A percentile compares a stretch with the other conserved stretches of the same genome.
Conservation (phyloP, 2,888 invertebrate species). For the Spodoptera exigua region DNA sequence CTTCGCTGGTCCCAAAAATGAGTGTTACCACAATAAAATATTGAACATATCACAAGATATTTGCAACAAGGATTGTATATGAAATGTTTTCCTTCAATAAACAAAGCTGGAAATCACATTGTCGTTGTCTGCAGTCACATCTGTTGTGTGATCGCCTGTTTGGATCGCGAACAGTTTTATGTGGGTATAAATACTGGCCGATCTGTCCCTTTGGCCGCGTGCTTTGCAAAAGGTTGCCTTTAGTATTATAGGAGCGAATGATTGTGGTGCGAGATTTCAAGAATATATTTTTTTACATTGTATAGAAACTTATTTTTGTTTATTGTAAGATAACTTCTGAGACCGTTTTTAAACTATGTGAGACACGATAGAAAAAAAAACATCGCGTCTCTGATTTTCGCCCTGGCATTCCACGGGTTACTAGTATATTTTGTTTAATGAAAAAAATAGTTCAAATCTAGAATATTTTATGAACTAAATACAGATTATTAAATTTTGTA, state of each 20-base stretch:
- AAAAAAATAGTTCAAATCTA: no score
- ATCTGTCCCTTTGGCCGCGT: conserved; percentile 73
- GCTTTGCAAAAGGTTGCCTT: conserved; percentile 69
- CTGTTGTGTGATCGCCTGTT: conserved; percentile 73
- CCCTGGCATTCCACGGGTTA: no score
- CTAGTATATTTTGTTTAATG: no score
- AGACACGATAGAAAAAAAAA: no score
- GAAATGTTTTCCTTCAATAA: conserved; percentile 47
- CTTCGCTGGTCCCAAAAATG: no score
- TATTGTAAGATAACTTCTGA: no score
- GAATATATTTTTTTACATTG: background rate
- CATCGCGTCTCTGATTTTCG: no score
- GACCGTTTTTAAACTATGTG: no score
- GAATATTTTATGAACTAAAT: no score
- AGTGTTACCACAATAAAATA: no score
- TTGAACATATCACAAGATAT: conserved; percentile 16
- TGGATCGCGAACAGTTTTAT: conserved; percentile 75
- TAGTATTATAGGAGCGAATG: conserved; percentile 54
- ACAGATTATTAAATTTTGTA: no score
- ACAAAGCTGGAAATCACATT: conserved; percentile 53
- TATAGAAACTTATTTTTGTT: no score
- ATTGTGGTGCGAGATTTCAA: conserved; percentile 47
- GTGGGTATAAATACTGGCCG: conserved; percentile 81
- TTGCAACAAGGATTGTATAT: conserved; percentile 36
- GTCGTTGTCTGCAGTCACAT: conserved; percentile 65